Percentiles rank a stretch among this genome's conserved stretches.
phyloP scores from a whole-genome alignment of 2,797 vertebrate species.

The Eremophila alpestris region DNA sequence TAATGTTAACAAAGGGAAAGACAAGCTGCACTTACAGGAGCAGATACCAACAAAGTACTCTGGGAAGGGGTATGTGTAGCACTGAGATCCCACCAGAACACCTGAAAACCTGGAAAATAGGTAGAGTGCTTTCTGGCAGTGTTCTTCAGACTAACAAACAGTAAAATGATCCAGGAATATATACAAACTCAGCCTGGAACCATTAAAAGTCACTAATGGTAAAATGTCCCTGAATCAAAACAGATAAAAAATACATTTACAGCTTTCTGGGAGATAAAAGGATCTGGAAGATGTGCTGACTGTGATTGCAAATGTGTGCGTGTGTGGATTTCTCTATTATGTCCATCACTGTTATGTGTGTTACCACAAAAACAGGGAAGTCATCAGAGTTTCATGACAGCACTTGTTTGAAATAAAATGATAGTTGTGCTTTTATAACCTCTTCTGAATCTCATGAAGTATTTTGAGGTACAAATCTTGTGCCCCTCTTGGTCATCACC shows the following conservation, averaged over 20 bases:
- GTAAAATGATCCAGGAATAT: background rate
- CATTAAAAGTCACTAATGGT: background rate
- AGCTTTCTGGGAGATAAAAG: background rate
- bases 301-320: accelerated
- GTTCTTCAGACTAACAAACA: background rate
- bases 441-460: background rate
- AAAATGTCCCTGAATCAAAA: background rate
- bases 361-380: background rate
- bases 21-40: background rate
- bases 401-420: background rate
- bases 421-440: background rate
- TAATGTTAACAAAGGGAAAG: background rate
- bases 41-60: background rate
- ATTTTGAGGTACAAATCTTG: background rate
- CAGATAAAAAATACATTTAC: background rate
- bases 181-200: background rate
- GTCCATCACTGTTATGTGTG: background rate
- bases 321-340: background rate
- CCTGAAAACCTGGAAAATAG: background rate
- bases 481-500: background rate
- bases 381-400: background rate
- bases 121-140: background rate
- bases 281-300: background rate
- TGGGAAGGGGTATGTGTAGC: background rate
- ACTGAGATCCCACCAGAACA: background rate